These are phyloP conservation scores for Spisula subtruncata DNA, from an alignment of 2,888 invertebrate species.

Conservation along the genomic window DNA sequence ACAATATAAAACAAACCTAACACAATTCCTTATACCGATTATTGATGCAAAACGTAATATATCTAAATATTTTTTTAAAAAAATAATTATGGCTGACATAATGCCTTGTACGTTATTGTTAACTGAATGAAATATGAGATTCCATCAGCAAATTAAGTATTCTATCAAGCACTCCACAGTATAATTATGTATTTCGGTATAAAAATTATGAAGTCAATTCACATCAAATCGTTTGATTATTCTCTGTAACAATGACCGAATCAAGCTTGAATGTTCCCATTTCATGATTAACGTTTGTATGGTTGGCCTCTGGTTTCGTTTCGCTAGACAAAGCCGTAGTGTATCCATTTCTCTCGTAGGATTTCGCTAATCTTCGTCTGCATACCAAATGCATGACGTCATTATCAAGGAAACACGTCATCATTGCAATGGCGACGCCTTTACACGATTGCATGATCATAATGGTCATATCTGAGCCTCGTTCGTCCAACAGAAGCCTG, in stretches of 20 bases:
- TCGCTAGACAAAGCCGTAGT: conserved; percentile 8
- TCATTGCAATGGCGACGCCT: conserved; percentile 40
- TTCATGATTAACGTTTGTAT: background rate
- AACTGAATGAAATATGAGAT: background rate
- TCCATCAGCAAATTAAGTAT: background rate
- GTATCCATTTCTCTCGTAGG: conserved; percentile 22
- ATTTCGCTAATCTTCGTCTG: background rate
- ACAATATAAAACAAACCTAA: too few relatives aligned
- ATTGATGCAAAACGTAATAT: too few relatives aligned
- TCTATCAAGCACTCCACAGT: background rate
- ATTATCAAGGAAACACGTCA: conserved; percentile 52
- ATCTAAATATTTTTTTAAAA: too few relatives aligned
- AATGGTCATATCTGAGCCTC: conserved; percentile 50
- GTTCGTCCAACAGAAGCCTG: conserved; percentile 29
- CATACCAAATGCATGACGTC: conserved; percentile 45
- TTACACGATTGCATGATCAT: conserved; percentile 53
- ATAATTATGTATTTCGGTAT: background rate
- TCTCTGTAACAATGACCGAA: background rate
- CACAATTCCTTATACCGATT: too few relatives aligned
- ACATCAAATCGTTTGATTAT: background rate
- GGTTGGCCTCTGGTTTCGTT: background rate
- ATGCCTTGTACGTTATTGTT: too few relatives aligned
- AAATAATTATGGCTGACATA: too few relatives aligned
- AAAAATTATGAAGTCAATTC: background rate
- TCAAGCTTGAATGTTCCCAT: conserved; percentile 6